These are phyloP conservation scores for Drosophila leonis DNA, from an alignment of 2,888 invertebrate species.

Conservation along the genomic window DNA sequence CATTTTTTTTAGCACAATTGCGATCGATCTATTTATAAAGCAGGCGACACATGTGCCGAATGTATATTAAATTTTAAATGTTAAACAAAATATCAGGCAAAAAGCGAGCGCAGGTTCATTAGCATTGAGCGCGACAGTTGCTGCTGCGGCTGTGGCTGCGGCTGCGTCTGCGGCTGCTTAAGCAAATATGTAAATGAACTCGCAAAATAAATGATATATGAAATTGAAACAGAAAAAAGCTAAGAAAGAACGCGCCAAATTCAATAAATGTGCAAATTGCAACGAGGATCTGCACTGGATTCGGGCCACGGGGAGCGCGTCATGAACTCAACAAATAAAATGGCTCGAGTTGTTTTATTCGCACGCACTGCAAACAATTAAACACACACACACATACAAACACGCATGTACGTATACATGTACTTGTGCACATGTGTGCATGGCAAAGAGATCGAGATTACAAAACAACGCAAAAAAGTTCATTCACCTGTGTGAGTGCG, in stretches of 20 bases:
- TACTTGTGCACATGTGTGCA: slow-evolving; percentile 3
- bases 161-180: slow-evolving; percentile 54
- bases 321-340: slow-evolving; percentile 22
- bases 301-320: background rate
- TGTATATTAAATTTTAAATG: slow-evolving; percentile 44
- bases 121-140: slow-evolving; percentile 58
- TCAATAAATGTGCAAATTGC: slow-evolving; percentile 40
- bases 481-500: slow-evolving; percentile 79
- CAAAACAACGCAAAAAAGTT: slow-evolving; percentile 81
- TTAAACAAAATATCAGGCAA: slow-evolving; percentile 45
- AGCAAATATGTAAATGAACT: slow-evolving; percentile 72
- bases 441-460: slow-evolving; percentile 63
- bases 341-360: slow-evolving; percentile 33
- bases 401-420: slow-evolving; percentile 17
- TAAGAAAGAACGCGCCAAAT: slow-evolving; percentile 33
- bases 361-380: slow-evolving; percentile 60
- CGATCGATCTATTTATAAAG: slow-evolving; percentile 40
- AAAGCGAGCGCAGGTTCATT: slow-evolving; percentile 63
- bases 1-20: background rate
- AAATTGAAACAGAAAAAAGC: background rate
- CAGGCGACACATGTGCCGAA: slow-evolving; percentile 22
- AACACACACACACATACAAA: slow-evolving; percentile 13
- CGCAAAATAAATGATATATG: slow-evolving; percentile 29
- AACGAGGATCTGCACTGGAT: slow-evolving; percentile 21
- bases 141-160: slow-evolving; percentile 52